Evolutionary conservation across 2,888 invertebrate genomes (phyloP), one percentile per base, ranked within the genome.

Genomic region (Drosophila recens): DNA sequence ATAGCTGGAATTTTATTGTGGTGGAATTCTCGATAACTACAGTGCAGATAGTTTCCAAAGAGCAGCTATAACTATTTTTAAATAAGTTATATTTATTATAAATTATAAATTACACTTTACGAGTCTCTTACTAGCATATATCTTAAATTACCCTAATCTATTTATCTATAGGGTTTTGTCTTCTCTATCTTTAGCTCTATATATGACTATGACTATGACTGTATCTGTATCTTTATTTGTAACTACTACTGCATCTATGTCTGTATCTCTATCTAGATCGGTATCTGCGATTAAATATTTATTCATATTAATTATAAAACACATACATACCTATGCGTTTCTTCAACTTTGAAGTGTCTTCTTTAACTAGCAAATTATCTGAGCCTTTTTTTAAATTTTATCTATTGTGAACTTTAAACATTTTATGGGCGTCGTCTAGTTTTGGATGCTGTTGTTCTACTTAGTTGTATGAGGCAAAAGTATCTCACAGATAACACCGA

Each of bases 401-500:
- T 5, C 5, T 34, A 34, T 33, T 33, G 23, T 13, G n/a, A n/a
- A 38, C 38, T 23, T 8, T 2, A n/a, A 52, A 38, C 27, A 38
- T n/a, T 42, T 30, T 6, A 52, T 52, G 52, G 52, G 23, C 38
- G 38, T 52, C 15, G 52, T 23, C n/a, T 36, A 17, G 17, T 17
- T 33, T 49, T 17, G 30, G 15, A 48, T 48, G n/a, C 48, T 48
- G 30, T 49, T 49, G 33, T 6, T 49, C 11, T 33, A 33, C 15
- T 42, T 42, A 30, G n/a, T 10, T 17, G 49, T 51, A 30, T 20
- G 17, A 20, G 17, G 17, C 33, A 13, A 43, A 57, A 30, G 36
- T 65, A 52, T 45, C 38, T 23, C 53, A 36, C 30, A 43, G 33
- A 75, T 75, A 61, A 43, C n/a, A 36, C 34, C 9, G 51, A 56